Evolutionary conservation across 2,797 vertebrate genomes (phyloP).

Genomic region (Hemitrygon akajei): DNA sequence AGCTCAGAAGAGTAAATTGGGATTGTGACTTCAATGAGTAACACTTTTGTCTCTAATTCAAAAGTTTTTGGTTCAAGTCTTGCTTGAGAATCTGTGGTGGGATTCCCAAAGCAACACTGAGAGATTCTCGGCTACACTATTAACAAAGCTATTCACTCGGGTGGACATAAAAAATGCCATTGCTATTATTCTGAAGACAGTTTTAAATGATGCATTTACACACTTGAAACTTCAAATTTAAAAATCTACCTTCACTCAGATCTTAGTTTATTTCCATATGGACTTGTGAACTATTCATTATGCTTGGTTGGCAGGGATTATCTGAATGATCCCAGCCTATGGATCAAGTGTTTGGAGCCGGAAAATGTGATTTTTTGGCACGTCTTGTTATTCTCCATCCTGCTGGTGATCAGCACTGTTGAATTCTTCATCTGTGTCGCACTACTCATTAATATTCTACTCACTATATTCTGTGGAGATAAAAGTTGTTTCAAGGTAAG

Average conservation of each 20-base stretch:
- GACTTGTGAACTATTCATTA: not conserved
- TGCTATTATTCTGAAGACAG: too few relatives aligned
- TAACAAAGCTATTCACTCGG: too few relatives aligned
- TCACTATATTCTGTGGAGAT: constrained; percentile 16
- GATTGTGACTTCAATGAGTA: too few relatives aligned
- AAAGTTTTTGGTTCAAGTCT: too few relatives aligned
- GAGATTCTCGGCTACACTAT: too few relatives aligned
- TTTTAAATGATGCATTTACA: not conserved
- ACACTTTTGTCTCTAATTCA: too few relatives aligned
- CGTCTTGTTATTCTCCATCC: constrained; percentile 18
- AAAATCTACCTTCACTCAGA: not conserved
- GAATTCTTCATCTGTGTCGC: constrained; percentile 24
- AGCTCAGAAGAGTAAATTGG: not conserved
- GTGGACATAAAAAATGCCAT: too few relatives aligned
- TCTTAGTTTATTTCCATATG: not conserved
- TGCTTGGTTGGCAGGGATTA: constrained; percentile 61
- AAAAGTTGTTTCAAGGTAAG: constrained; percentile 4
- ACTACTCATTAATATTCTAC: constrained; percentile 22
- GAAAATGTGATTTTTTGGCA: constrained; percentile 33
- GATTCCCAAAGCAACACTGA: too few relatives aligned
- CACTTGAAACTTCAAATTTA: not conserved
- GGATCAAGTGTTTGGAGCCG: constrained; percentile 50
- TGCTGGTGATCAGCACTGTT: constrained; percentile 23
- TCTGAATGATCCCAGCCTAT: constrained; percentile 60
- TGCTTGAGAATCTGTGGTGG: too few relatives aligned